Evolutionary conservation across 2,888 invertebrate genomes (phyloP).

Genomic region (Limenitis camilla): DNA sequence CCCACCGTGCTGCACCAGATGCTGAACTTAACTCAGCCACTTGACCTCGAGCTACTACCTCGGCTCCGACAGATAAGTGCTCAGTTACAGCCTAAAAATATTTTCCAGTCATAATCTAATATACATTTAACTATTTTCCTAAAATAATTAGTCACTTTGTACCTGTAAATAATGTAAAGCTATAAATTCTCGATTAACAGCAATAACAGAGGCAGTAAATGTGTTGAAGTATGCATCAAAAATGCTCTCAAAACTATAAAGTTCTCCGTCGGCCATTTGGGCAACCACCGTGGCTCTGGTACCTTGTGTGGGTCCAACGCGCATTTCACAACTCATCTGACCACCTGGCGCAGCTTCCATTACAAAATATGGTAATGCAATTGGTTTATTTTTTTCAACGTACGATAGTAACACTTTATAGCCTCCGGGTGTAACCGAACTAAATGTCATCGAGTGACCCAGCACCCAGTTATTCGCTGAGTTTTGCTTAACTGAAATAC

Average conservation of each 20-base stretch:
- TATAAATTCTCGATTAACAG: conserved; percentile 64
- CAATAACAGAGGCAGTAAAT: conserved; percentile 58
- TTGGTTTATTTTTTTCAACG: conserved; percentile 44
- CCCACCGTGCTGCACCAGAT: conserved; percentile 59
- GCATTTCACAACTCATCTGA: conserved; percentile 61
- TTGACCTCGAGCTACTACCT: conserved; percentile 57
- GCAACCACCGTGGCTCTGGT: conserved; percentile 58
- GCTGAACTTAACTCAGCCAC: conserved; percentile 54
- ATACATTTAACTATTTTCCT: background rate
- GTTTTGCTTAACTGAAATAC: conserved; percentile 54
- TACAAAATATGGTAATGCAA: conserved; percentile 56
- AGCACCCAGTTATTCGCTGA: conserved; percentile 52
- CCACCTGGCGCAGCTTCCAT: conserved; percentile 69
- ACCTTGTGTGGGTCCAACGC: conserved; percentile 49
- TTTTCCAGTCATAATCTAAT: background rate
- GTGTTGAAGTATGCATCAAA: conserved; percentile 56
- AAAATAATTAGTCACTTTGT: background rate
- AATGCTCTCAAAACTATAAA: conserved; percentile 63
- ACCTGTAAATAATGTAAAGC: conserved; percentile 65
- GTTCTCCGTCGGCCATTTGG: conserved; percentile 56
- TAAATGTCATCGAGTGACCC: conserved; percentile 60
- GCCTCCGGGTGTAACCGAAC: conserved; percentile 66
- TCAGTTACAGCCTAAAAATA: conserved; percentile 47
- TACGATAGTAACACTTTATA: conserved; percentile 61
- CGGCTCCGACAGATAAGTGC: conserved; percentile 56